Percentiles rank a stretch among this genome's conserved stretches.
phyloP scores from a whole-genome alignment of 2,888 invertebrate species.

The Rhagophthalmus giganteus region DNA sequence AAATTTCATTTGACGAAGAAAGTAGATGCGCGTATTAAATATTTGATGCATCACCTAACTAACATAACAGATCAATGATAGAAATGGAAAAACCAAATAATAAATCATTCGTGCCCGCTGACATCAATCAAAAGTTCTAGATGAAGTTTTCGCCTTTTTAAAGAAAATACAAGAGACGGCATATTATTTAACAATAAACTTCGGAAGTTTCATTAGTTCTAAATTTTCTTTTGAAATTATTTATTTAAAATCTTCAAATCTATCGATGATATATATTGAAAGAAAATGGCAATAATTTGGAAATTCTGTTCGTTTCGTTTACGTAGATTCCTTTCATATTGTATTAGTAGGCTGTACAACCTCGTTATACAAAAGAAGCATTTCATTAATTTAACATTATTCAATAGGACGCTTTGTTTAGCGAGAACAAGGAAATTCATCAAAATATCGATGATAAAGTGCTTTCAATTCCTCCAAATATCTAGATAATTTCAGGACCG shows the following conservation, averaged over 20 bases:
- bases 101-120: constrained; percentile 5
- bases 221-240: too few relatives aligned
- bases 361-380: constrained; percentile 8
- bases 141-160: constrained; percentile 1
- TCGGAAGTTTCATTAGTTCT: too few relatives aligned
- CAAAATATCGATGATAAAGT: constrained; percentile 12
- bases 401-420: constrained; percentile 11
- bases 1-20: too few relatives aligned
- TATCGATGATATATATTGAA: too few relatives aligned
- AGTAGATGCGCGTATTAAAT: too few relatives aligned
- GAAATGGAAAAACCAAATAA: constrained; percentile 6
- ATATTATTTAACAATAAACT: too few relatives aligned
- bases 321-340: too few relatives aligned
- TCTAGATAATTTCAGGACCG: constrained; percentile 3
- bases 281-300: too few relatives aligned
- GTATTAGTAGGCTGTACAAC: too few relatives aligned
- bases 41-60: constrained; percentile 3
- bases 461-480: constrained; percentile 10
- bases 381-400: constrained; percentile 18
- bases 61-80: constrained; percentile 8
- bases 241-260: too few relatives aligned
- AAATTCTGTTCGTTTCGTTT: too few relatives aligned
- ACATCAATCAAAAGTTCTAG: constrained; percentile 6
- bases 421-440: constrained; percentile 13
- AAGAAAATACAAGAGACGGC: too few relatives aligned